Percentiles rank a stretch among this genome's conserved stretches.
phyloP scores from a whole-genome alignment of 2,797 vertebrate species.

The Tenualosa thibaudeaui region DNA sequence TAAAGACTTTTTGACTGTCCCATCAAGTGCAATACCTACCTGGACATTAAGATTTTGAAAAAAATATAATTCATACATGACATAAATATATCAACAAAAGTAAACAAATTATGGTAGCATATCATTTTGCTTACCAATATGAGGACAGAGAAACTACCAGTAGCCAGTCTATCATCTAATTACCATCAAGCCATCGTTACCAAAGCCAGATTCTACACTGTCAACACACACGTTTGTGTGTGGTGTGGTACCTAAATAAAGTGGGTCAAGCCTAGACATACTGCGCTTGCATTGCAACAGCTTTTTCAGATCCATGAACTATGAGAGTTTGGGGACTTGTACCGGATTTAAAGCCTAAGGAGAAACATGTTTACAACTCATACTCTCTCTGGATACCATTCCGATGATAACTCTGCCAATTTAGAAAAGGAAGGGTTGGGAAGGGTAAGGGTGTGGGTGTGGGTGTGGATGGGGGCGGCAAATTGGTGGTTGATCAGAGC shows the following conservation, averaged over 20 bases:
- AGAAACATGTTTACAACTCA: background rate
- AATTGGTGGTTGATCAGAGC: conserved; percentile 41
- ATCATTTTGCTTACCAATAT: background rate
- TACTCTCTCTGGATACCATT: background rate
- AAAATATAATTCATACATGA: background rate
- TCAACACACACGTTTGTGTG: background rate
- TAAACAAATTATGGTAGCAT: background rate
- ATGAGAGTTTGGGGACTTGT: background rate
- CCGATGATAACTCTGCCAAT: background rate
- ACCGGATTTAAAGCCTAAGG: background rate
- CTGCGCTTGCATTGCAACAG: background rate
- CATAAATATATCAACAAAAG: background rate
- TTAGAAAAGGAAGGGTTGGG: background rate
- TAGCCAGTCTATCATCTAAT: background rate
- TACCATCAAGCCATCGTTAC: background rate
- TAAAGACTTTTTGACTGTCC: background rate
- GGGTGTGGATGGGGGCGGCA: background rate
- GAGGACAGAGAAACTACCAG: background rate
- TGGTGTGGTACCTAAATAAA: background rate
- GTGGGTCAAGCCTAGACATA: background rate
- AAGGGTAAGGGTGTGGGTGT: background rate
- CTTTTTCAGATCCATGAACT: background rate
- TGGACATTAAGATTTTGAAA: background rate
- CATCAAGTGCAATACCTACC: background rate
- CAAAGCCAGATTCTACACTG: background rate